These are phyloP conservation scores for Steinernema carpocapsae DNA, from an alignment of 2,888 invertebrate species.

Conservation along the genomic window DNA sequence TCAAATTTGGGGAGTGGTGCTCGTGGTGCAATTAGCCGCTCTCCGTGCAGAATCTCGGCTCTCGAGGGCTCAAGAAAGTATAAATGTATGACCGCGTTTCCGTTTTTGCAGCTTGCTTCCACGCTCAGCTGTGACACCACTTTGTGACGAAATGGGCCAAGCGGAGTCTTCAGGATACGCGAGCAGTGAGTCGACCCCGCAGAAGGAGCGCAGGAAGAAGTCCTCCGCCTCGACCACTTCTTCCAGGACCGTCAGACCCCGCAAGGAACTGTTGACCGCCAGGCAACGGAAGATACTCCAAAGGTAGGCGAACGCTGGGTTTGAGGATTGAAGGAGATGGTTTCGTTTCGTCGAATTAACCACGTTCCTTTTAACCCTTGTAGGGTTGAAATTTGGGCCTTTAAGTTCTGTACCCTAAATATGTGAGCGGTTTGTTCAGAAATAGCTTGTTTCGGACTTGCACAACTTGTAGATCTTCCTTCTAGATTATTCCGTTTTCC, in stretches of 20 bases:
- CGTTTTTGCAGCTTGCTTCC: background rate
- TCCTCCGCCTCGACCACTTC: constrained; percentile 5
- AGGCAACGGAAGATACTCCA: constrained; percentile 24
- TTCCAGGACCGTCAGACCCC: background rate
- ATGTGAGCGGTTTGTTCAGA: too few relatives aligned
- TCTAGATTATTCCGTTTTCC: too few relatives aligned
- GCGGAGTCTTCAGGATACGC: constrained; percentile 26
- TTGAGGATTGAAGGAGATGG: too few relatives aligned
- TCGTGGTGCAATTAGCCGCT: constrained; percentile 24
- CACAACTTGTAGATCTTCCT: too few relatives aligned
- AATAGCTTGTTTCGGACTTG: too few relatives aligned
- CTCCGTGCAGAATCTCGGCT: constrained; percentile 18
- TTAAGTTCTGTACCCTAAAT: too few relatives aligned
- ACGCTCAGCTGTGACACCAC: too few relatives aligned
- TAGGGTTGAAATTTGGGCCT: too few relatives aligned
- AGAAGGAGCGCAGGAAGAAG: constrained; percentile 26
- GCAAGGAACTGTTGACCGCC: constrained; percentile 16
- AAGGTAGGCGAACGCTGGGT: background rate
- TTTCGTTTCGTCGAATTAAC: too few relatives aligned
- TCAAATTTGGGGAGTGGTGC: constrained; percentile 29
- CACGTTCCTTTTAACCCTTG: too few relatives aligned
- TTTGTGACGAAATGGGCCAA: constrained; percentile 3
- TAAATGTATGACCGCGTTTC: constrained; percentile 16
- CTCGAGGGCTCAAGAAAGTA: background rate
- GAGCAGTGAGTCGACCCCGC: constrained; percentile 1